Conservation (phyloP, 2,113 vertebrate genomes). For the Colius striatus region DNA sequence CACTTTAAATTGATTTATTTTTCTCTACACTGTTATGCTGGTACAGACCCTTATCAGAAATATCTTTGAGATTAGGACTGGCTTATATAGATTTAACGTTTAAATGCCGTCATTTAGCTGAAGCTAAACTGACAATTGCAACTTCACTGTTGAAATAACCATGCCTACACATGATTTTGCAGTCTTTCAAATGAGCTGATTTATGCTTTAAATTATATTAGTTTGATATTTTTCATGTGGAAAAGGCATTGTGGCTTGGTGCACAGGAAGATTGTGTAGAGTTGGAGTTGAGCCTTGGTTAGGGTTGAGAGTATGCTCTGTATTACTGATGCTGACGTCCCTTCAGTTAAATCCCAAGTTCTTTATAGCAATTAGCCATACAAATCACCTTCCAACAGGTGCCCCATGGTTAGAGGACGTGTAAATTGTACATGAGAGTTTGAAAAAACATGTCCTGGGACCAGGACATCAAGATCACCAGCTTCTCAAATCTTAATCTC, state of each 20-base stretch:
- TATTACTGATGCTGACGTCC: neutral
- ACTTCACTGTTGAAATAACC: conserved; percentile 4
- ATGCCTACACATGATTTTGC: neutral
- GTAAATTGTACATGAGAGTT: neutral
- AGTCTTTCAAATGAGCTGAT: conserved; percentile 13
- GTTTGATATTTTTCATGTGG: neutral
- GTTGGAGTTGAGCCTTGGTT: neutral
- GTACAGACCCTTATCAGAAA: neutral
- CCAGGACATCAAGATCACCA: neutral
- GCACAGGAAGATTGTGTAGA: neutral
- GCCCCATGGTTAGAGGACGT: fast-evolving
- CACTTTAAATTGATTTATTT: conserved; percentile 16
- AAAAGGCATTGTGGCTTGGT: neutral
- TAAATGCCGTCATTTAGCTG: neutral
- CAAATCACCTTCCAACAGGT: neutral
- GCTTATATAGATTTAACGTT: neutral
- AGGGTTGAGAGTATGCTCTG: neutral
- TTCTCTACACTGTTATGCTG: neutral
- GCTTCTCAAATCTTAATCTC: neutral
- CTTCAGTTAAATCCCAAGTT: neutral
- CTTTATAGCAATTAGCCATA: neutral
- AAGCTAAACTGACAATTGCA: conserved; percentile 23
- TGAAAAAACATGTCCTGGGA: neutral
- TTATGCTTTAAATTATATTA: neutral
- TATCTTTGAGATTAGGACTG: neutral